phyloP scores from a whole-genome alignment of 2,113 vertebrate genomes.

The Sphyrna mokarran region DNA sequence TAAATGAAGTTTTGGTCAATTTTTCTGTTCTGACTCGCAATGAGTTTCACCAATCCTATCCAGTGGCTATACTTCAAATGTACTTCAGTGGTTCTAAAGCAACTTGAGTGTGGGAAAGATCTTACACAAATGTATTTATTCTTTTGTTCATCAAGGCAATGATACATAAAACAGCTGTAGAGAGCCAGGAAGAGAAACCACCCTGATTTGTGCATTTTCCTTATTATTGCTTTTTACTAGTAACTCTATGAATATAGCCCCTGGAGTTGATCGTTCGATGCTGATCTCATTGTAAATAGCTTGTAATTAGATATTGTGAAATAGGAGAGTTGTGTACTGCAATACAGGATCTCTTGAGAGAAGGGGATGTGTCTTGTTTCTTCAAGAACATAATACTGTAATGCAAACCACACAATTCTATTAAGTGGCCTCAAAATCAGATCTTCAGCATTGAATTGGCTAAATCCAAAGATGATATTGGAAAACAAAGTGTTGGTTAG shows the following conservation, averaged over 20 bases:
- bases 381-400: slow-evolving; percentile 24
- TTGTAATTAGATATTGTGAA: slow-evolving; percentile 31
- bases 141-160: neutral
- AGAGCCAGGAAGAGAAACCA: neutral
- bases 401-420: slow-evolving; percentile 34
- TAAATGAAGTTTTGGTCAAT: no score
- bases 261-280: neutral
- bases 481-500: slow-evolving; percentile 18
- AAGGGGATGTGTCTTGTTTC: neutral
- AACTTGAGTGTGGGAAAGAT: neutral
- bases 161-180: neutral
- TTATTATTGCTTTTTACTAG: neutral
- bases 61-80: neutral
- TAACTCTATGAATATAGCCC: neutral
- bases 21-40: no score
- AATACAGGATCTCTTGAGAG: slow-evolving; percentile 23
- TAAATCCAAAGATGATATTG: neutral
- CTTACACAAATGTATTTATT: neutral
- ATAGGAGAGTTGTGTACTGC: slow-evolving; percentile 25
- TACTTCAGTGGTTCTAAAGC: neutral
- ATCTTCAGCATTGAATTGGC: slow-evolving; percentile 10
- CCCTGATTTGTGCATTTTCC: neutral
- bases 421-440: slow-evolving; percentile 24
- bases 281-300: slow-evolving; percentile 4
- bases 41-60: no score